These are phyloP conservation scores for Seira sanloemensis DNA, from an alignment of 2,888 invertebrate species.

Conservation along the genomic window DNA sequence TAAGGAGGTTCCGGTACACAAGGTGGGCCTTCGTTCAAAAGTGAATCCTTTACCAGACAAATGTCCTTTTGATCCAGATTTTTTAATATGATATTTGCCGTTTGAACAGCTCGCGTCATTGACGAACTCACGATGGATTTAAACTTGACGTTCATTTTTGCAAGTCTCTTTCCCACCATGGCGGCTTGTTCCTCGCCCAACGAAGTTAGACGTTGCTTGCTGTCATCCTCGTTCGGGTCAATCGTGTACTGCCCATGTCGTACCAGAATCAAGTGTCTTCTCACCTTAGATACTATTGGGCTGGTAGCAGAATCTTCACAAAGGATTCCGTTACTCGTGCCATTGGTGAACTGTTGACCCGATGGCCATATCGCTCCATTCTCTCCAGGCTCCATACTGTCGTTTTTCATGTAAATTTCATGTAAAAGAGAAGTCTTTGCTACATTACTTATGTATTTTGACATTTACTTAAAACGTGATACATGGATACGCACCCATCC, in stretches of 20 bases:
- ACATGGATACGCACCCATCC: no score
- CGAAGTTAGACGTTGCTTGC: slow-evolving; percentile 81
- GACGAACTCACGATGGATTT: slow-evolving; percentile 89
- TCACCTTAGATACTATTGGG: slow-evolving; percentile 79
- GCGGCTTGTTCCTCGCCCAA: slow-evolving; percentile 89
- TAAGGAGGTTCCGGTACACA: slow-evolving; percentile 93
- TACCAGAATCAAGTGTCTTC: slow-evolving; percentile 90
- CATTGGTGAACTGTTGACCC: no score
- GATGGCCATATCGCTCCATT: slow-evolving; percentile 24
- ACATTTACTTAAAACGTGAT: no score
- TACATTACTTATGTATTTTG: slow-evolving; percentile 4
- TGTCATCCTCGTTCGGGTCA: slow-evolving; percentile 83
- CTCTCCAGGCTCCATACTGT: slow-evolving; percentile 33
- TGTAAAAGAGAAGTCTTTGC: not conserved
- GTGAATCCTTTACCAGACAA: slow-evolving; percentile 80
- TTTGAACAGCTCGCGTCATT: slow-evolving; percentile 95
- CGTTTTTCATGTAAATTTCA: not conserved
- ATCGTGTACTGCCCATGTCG: slow-evolving; percentile 96
- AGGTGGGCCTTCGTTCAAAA: slow-evolving; percentile 95
- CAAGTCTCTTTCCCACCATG: slow-evolving; percentile 87
- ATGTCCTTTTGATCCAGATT: slow-evolving; percentile 78
- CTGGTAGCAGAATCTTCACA: no score
- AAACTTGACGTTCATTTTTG: slow-evolving; percentile 86
- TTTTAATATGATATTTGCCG: slow-evolving; percentile 87
- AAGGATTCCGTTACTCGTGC: no score